phyloP scores from a whole-genome alignment of 2,888 invertebrate genomes.

The Unio pictorum region DNA sequence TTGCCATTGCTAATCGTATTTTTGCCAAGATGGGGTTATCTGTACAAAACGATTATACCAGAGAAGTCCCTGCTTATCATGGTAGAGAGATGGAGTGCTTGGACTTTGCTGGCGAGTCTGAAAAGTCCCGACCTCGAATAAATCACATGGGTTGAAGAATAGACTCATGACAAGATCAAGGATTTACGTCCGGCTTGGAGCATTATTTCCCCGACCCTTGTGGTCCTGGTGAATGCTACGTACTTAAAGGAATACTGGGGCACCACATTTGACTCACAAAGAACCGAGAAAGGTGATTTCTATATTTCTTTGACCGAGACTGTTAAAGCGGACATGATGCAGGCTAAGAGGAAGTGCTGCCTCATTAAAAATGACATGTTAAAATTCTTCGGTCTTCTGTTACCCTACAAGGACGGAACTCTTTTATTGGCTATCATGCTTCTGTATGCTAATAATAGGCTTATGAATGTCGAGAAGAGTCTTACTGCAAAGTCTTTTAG shows the following conservation, averaged over 20 bases:
- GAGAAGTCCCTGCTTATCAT: conserved; percentile 21
- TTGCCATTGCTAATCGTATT: conserved; percentile 35
- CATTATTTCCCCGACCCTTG: conserved; percentile 45
- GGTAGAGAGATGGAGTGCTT: conserved; percentile 60
- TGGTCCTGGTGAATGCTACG: conserved; percentile 73
- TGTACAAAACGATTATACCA: conserved; percentile 15
- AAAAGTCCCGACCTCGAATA: conserved; percentile 74
- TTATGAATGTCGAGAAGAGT: conserved; percentile 18
- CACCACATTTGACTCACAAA: conserved; percentile 75
- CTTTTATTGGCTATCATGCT: conserved; percentile 27
- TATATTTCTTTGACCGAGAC: conserved; percentile 40
- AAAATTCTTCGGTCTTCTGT: conserved; percentile 81
- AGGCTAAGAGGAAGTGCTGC: conserved; percentile 78
- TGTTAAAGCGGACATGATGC: conserved; percentile 79
- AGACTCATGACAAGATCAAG: conserved; percentile 87
- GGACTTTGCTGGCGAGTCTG: conserved; percentile 56
- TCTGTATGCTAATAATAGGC: conserved; percentile 28
- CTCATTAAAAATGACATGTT: conserved; percentile 74
- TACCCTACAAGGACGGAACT: conserved; percentile 76
- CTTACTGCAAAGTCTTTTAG: conserved; percentile 8
- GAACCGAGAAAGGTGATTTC: conserved; percentile 77
- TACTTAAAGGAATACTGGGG: conserved; percentile 73
- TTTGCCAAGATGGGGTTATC: conserved; percentile 28
- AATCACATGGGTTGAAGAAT: conserved; percentile 85
- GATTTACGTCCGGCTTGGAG: conserved; percentile 78